Percentiles rank a stretch among this genome's conserved stretches.
phyloP scores from a whole-genome alignment of 2,888 invertebrate genomes.

The Macaria notata region DNA sequence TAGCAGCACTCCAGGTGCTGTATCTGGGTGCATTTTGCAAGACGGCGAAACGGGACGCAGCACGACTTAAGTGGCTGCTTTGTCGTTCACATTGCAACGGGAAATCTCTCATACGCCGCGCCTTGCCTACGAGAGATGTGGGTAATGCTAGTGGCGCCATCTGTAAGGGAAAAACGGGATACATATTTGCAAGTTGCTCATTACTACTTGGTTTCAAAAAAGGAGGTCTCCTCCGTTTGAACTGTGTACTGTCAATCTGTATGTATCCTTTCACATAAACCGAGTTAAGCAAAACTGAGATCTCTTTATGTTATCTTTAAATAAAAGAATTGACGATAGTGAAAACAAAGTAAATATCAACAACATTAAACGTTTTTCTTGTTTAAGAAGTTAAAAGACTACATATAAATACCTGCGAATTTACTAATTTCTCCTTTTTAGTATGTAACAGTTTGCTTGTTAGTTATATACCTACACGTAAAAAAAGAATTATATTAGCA shows the following conservation, averaged over 20 bases:
- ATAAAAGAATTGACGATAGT: too few relatives aligned
- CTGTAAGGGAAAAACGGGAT: not conserved
- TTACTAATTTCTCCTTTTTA: not conserved
- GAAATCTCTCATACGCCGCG: slow-evolving; percentile 54
- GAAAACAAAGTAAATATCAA: too few relatives aligned
- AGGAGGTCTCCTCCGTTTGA: too few relatives aligned
- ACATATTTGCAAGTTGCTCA: not conserved
- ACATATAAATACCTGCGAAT: too few relatives aligned
- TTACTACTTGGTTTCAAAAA: too few relatives aligned
- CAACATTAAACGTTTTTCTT: too few relatives aligned
- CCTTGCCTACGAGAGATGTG: slow-evolving; percentile 40
- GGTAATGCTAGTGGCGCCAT: slow-evolving; percentile 12
- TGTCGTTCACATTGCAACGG: slow-evolving; percentile 46
- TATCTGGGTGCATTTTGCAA: slow-evolving; percentile 60
- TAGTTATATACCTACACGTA: too few relatives aligned
- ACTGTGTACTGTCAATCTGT: too few relatives aligned
- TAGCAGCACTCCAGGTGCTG: slow-evolving; percentile 31
- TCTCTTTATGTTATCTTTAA: too few relatives aligned
- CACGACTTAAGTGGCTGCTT: slow-evolving; percentile 61
- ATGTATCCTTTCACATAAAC: too few relatives aligned
- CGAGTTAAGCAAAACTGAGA: too few relatives aligned
- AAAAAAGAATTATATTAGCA: not conserved
- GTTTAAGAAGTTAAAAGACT: too few relatives aligned
- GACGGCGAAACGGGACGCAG: slow-evolving; percentile 52
- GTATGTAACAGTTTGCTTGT: not conserved